phyloP scores from a whole-genome alignment of 1,140 invertebrate genomes.

The Bathynomus jamesi region DNA sequence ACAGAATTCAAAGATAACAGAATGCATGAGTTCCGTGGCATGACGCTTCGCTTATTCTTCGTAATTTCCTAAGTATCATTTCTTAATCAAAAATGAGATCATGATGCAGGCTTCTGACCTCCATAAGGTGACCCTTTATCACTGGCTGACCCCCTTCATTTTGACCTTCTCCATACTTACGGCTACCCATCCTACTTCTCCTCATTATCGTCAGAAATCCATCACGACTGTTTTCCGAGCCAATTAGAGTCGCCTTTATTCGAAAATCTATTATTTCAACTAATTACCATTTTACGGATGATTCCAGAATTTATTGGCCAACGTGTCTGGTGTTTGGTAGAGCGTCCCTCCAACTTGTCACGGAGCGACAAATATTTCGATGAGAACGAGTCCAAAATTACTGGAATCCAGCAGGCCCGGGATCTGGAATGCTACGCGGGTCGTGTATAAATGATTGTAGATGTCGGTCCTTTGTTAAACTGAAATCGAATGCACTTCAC shows the following conservation, averaged over 20 bases:
- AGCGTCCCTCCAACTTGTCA: background rate
- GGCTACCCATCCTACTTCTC: background rate
- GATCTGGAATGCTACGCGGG: too few species aligned
- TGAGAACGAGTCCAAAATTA: background rate
- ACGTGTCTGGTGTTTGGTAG: background rate
- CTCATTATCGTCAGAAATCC: background rate
- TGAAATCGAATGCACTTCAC: too few species aligned
- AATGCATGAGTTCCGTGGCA: too few species aligned
- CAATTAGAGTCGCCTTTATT: background rate
- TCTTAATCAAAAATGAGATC: too few species aligned
- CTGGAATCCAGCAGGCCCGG: too few species aligned
- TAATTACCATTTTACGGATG: background rate
- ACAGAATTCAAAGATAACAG: too few species aligned
- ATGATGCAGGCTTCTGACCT: too few species aligned
- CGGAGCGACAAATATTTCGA: background rate
- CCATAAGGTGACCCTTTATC: too few species aligned
- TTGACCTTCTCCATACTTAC: background rate
- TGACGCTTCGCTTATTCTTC: too few species aligned
- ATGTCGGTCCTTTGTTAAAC: too few species aligned
- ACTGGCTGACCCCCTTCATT: background rate
- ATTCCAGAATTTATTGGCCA: background rate
- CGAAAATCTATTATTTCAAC: background rate
- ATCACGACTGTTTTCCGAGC: background rate
- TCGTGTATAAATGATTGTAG: too few species aligned
- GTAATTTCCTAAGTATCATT: too few species aligned